phyloP scores from a whole-genome alignment of 2,888 invertebrate genomes.

The Tenthredo mesomela region DNA sequence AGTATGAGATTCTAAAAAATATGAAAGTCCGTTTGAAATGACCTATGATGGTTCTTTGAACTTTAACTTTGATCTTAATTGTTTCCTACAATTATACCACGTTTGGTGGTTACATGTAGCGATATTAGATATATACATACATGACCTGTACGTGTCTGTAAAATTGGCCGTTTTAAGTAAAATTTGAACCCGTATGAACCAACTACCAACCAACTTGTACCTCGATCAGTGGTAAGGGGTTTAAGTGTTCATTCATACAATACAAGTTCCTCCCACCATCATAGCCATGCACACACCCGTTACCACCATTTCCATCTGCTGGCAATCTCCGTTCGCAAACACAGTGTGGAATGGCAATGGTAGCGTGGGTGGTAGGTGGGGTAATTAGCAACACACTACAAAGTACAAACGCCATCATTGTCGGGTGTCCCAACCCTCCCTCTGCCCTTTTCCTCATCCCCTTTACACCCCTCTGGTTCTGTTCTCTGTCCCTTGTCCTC shows the following conservation, averaged over 20 bases:
- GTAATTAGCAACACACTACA: constrained; percentile 70
- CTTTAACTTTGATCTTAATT: constrained; percentile 15
- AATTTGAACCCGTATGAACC: background rate
- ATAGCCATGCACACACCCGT: background rate
- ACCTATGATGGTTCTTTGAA: constrained; percentile 20
- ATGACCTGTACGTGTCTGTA: background rate
- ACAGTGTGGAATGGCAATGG: constrained; percentile 33
- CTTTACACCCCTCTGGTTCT: constrained; percentile 20
- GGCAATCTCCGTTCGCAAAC: constrained; percentile 46
- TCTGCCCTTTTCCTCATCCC: constrained; percentile 7
- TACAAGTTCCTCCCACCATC: background rate
- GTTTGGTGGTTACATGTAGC: background rate
- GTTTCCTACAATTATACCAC: background rate
- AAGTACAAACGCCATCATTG: constrained; percentile 68
- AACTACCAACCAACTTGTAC: background rate
- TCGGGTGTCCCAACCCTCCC: constrained; percentile 51
- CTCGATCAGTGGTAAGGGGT: constrained; percentile 9
- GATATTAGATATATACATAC: background rate
- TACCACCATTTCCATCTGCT: constrained; percentile 40
- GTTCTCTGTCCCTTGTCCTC: constrained; percentile 51
- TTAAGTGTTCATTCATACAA: background rate
- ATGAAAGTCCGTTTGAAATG: background rate
- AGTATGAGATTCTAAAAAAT: background rate
- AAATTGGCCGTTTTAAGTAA: background rate
- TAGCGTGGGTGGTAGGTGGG: constrained; percentile 59